phyloP scores from a whole-genome alignment of 2,797 vertebrate species.

The Knipowitschia caucasica region DNA sequence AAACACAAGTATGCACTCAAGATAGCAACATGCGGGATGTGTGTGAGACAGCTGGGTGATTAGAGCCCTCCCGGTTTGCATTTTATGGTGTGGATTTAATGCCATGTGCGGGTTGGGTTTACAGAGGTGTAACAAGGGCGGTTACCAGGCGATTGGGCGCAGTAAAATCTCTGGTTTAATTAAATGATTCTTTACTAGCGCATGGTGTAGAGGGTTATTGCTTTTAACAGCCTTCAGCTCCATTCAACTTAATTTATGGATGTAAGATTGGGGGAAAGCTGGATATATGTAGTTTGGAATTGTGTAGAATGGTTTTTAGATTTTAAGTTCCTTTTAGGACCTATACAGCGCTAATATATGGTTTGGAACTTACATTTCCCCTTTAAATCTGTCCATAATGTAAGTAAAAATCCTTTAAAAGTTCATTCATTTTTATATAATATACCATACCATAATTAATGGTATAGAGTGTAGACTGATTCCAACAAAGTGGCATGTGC shows the following conservation, averaged over 20 bases:
- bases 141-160: constrained; percentile 2
- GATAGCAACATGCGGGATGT: neutral
- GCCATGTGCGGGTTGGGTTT: neutral
- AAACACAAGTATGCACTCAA: no score
- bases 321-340: no score
- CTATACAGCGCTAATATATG: no score
- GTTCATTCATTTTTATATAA: no score
- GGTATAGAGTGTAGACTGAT: no score
- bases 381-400: no score
- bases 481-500: no score
- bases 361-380: no score
- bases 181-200: constrained; percentile 1
- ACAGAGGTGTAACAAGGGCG: constrained; percentile 6
- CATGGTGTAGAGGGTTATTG: constrained; percentile 3
- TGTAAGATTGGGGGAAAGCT: neutral
- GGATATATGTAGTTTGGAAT: neutral
- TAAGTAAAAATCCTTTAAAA: no score
- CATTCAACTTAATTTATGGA: neutral
- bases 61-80: neutral
- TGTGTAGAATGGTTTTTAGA: neutral
- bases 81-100: neutral
- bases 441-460: no score
- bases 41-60: neutral
- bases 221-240: neutral
- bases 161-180: neutral